Evolutionary conservation across 2,113 vertebrate species (phyloP).

Genomic region (Gracilinanus agilis): DNA sequence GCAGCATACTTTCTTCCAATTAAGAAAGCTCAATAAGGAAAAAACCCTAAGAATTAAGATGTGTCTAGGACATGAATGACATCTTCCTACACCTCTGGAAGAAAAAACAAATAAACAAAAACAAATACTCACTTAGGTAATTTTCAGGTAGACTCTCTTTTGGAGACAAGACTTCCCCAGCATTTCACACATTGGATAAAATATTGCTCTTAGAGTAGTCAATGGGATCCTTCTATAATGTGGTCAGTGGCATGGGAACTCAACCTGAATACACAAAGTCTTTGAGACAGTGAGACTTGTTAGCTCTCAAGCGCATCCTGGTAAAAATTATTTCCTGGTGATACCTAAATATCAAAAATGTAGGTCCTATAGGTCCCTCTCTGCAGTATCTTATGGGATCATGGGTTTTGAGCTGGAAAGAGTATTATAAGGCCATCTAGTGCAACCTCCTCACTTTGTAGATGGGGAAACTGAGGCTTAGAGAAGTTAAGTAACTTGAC

Average conservation of each 20-base stretch:
- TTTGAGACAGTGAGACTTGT: constrained; percentile 7
- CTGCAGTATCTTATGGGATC: background rate
- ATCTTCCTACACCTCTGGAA: constrained; percentile 77
- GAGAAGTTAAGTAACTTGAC: background rate
- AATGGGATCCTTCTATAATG: constrained; percentile 44
- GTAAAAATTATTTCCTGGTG: background rate
- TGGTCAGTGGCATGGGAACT: background rate
- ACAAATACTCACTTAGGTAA: constrained; percentile 56
- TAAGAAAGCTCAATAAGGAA: constrained; percentile 82
- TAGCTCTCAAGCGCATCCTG: background rate
- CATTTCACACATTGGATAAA: constrained; percentile 51
- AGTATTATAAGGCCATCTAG: background rate
- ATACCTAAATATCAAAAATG: background rate
- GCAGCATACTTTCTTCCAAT: constrained; percentile 86
- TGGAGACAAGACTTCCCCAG: constrained; percentile 45
- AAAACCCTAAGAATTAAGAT: constrained; percentile 83
- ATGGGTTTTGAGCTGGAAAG: background rate
- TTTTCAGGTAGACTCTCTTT: constrained; percentile 48
- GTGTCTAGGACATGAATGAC: constrained; percentile 82
- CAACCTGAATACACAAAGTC: constrained; percentile 7
- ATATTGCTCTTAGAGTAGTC: constrained; percentile 36
- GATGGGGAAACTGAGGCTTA: background rate
- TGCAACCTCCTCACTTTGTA: background rate
- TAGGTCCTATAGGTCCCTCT: background rate
- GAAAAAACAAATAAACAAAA: constrained; percentile 75